Evolutionary conservation across 2,888 invertebrate species (phyloP), one percentile per base, ranked within the genome.

Genomic region (Phyllotreta striolata): DNA sequence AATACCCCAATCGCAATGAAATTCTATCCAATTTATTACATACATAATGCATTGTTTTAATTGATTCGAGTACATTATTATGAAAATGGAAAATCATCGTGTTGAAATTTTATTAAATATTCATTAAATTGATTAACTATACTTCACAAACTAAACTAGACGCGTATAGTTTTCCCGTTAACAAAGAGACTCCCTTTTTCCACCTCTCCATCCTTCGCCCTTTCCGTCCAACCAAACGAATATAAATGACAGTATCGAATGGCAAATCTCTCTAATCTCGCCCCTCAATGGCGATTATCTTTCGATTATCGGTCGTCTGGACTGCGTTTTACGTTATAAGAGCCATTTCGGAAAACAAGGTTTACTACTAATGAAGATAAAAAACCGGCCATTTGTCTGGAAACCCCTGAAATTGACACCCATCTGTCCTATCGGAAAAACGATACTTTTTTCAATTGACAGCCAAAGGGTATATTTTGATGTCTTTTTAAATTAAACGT

Each of bases 201-300:
- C 59, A 59, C 41, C 59, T 59, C 59, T 51, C 51, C 1, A 10
- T 4, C 44, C 41, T 8, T 1, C 24, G 24, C 38, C 52, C 61
- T 61, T 61, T 54, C 44, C 43, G 43, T n/a, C 41, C 37, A n/a
- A 47, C 76, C 78, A 79, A 80, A 80, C 79, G 79, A 79, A 79
- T 78, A 79, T 80, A 79, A 79, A 80, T 79, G 80, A 79, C 78
- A 77, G 77, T 78, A 79, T 79, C 79, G 78, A 78, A 79, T 79
- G 77, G 76, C 75, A 77, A 80, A 80, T 80, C 79, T 77, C 72
- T 77, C 80, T 79, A 80, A 80, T 80, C 79, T 76, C 76, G 77
- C 71, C 75, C 74, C 79, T 56, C 59, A 72, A 52, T 65, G 68
- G 14, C 74, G 77, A 79, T 79, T 79, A 79, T 78, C 77, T 71